Evolutionary conservation across 2,797 vertebrate genomes (phyloP), one percentile per base, ranked within the genome.

Genomic region (Amphiprion clarkii): DNA sequence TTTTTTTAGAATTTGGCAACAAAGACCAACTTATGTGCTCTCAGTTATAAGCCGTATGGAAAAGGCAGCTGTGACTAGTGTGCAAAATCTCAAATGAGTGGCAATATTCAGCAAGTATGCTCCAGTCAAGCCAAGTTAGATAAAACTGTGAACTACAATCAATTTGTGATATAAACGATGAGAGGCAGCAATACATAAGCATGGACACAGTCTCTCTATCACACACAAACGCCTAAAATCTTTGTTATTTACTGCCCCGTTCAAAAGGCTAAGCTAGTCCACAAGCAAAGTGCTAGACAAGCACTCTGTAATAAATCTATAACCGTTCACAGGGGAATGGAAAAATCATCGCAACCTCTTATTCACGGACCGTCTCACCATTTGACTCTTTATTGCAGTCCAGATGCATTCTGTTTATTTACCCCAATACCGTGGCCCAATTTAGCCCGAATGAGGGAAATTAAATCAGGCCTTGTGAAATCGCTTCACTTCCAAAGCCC

Each of bases 381-480:
- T 65, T 68, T 75, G 59, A 65, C 64, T 76, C 73, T 87, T 85
- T 84, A 87, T 68, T 83, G 78, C 81, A 53, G 78, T 76, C 75
- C 68, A 79, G 78, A 82, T 78, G 76, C 86, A 83, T 87, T 88
- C 40, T 54, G 87, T 90, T 91, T 87, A 91, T 92, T 93, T 87
- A 81, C 71, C 78, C 84, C 44, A 78, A 89, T 83, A 76, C 79
- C 39, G 19, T 46, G 76, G 83, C 79, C 77, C 84, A 89, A 86
- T 93, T 91, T 90, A 84, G 82, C 71, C 61, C 3, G 44, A 85
- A 88, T 65, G 79, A 82, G 80, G 87, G 81, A 90, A 93, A 91
- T 91, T 75, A 92, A 92, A 91, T 91, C 83, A 86, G 72, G 81
- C 84, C 81, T 81, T 70, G 87, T 86, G 81, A 90, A 87, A 92